A percentile compares a stretch with the other conserved stretches of the same genome.
Conservation (phyloP, 2,888 invertebrate species). For the Acrobasis suavella region DNA sequence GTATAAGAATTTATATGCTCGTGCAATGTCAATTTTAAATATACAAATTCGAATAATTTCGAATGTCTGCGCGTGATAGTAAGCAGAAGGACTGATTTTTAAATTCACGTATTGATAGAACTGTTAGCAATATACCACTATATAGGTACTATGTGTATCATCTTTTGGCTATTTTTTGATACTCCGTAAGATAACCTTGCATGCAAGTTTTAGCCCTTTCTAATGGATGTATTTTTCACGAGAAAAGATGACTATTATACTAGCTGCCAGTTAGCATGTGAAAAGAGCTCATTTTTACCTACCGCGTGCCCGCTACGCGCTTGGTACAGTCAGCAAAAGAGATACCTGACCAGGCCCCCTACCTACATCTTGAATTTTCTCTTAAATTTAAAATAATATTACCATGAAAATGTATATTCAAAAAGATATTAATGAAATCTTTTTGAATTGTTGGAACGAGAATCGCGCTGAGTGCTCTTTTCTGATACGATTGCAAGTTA, state of each 20-base stretch:
- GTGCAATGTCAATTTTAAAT: too few relatives aligned
- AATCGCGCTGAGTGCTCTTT: too few relatives aligned
- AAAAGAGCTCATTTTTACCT: background rate
- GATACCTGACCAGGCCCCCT: too few relatives aligned
- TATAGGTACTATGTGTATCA: background rate
- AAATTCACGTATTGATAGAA: conserved; percentile 19
- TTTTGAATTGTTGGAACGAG: too few relatives aligned
- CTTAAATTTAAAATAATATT: too few relatives aligned
- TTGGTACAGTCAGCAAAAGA: too few relatives aligned
- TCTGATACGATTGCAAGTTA: too few relatives aligned
- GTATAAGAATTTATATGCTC: too few relatives aligned
- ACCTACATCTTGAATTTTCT: too few relatives aligned
- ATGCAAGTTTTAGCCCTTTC: background rate
- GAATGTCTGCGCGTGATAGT: conserved; percentile 13
- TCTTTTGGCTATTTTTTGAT: conserved; percentile 1
- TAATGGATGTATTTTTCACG: background rate
- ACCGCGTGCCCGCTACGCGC: too few relatives aligned
- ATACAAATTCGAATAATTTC: background rate
- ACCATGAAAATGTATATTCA: too few relatives aligned
- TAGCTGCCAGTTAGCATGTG: background rate
- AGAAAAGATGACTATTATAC: background rate
- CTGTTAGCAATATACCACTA: conserved; percentile 15
- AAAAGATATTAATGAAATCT: too few relatives aligned
- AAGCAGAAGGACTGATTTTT: conserved; percentile 21
- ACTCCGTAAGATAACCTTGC: background rate